These are phyloP conservation scores for Mimachlamys varia DNA, from an alignment of 2,888 invertebrate genomes.

Conservation along the genomic window DNA sequence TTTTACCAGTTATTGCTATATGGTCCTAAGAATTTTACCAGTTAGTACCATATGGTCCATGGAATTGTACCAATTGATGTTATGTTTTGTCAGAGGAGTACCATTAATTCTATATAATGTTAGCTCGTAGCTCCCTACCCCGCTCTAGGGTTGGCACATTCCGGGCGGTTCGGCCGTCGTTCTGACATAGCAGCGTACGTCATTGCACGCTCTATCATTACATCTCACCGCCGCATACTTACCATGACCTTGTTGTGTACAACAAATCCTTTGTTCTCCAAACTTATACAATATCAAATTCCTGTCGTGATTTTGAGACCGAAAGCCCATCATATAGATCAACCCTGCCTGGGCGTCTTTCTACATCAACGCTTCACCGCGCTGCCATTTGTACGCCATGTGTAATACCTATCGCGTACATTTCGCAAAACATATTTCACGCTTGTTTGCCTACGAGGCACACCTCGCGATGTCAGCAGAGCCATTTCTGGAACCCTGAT, in stretches of 20 bases:
- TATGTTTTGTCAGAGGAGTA: no score
- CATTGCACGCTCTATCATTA: not conserved
- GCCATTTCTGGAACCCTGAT: slow-evolving; percentile 19
- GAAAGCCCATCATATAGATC: not conserved
- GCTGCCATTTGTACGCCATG: not conserved
- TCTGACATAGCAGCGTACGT: not conserved
- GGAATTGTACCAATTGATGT: no score
- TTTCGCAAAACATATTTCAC: slow-evolving; percentile 31
- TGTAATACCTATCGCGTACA: slow-evolving; percentile 10
- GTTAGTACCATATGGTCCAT: no score
- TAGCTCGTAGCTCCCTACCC: no score
- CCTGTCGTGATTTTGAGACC: not conserved
- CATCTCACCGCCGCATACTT: not conserved
- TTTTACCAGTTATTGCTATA: no score
- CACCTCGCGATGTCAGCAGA: slow-evolving; percentile 13
- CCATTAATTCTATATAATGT: no score
- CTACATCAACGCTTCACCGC: not conserved
- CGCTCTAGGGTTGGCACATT: not conserved
- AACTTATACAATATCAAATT: not conserved
- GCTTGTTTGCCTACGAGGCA: slow-evolving; percentile 13
- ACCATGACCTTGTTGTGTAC: not conserved
- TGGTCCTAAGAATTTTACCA: no score
- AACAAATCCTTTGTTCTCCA: slow-evolving; percentile 7
- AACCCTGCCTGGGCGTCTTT: not conserved
- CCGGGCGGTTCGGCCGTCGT: not conserved